A percentile compares a stretch with the other conserved stretches of the same genome.
phyloP scores from a whole-genome alignment of 64 coral and sea anemone genomes.

The Montipora sp. region DNA sequence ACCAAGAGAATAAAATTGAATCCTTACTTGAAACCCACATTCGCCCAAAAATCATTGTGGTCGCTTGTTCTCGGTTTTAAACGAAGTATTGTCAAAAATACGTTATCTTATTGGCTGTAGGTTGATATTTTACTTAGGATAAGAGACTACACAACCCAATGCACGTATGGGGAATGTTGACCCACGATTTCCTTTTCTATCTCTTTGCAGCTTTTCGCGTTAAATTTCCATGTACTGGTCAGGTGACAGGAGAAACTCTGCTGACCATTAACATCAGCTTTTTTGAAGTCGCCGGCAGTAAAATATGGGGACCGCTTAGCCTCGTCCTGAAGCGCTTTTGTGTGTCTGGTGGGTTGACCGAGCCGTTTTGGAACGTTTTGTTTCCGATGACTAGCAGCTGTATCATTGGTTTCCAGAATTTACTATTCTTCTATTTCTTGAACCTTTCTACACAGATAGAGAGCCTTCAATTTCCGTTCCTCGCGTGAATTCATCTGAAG shows the following conservation, averaged over 20 bases:
- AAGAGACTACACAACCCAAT: too few relatives aligned
- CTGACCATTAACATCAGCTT: constrained; percentile 83
- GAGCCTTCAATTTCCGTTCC: neutral
- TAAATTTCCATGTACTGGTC: constrained; percentile 75
- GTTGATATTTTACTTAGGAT: too few relatives aligned
- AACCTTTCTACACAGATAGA: neutral
- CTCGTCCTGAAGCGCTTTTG: constrained; percentile 73
- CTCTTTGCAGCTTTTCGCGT: constrained; percentile 71
- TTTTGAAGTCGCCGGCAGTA: constrained; percentile 47
- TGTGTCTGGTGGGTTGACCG: constrained; percentile 43
- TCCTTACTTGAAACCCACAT: too few relatives aligned
- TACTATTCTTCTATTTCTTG: too few relatives aligned
- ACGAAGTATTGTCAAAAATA: too few relatives aligned
- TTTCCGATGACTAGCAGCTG: too few relatives aligned
- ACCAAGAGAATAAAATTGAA: too few relatives aligned
- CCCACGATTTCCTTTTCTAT: neutral
- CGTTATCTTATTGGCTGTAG: too few relatives aligned
- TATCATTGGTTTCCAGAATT: neutral
- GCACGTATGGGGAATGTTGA: neutral
- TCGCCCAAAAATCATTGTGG: too few relatives aligned
- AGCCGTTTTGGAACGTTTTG: neutral
- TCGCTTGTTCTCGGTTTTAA: too few relatives aligned
- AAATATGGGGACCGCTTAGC: constrained; percentile 79
- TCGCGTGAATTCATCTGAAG: neutral
- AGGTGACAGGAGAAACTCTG: constrained; percentile 46